Evolutionary conservation across 2,888 invertebrate species (phyloP).

Genomic region (Mimachlamys varia): DNA sequence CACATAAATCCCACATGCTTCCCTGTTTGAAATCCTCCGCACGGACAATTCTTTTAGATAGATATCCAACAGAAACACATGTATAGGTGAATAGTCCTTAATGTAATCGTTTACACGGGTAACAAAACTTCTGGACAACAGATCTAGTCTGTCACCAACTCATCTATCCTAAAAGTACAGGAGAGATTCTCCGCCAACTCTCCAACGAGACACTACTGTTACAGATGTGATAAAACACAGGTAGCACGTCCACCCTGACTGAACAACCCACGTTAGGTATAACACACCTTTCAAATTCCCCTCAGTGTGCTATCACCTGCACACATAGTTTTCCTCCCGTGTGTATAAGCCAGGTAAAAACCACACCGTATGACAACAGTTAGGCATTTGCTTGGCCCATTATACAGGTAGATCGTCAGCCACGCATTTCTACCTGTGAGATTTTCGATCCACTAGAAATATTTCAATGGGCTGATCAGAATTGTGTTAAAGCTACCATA

Average conservation of each 20-base stretch:
- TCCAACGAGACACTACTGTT: not conserved
- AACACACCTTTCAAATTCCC: conserved; percentile 28
- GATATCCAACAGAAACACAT: not conserved
- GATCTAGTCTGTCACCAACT: not conserved
- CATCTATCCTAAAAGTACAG: not conserved
- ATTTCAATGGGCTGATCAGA: not conserved
- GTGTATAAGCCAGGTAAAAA: not conserved
- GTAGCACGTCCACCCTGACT: not conserved
- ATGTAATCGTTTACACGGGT: not conserved
- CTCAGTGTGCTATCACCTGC: conserved; percentile 28
- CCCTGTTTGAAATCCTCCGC: not conserved
- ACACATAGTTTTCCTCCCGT: not conserved
- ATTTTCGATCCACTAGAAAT: conserved; percentile 28
- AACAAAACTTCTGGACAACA: not conserved
- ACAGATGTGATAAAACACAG: not conserved
- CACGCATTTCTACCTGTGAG: conserved; percentile 11
- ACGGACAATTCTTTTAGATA: not conserved
- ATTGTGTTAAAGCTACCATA: conserved; percentile 20
- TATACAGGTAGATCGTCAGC: conserved; percentile 9
- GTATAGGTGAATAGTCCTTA: not conserved
- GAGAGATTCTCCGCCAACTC: not conserved
- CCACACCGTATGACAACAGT: conserved; percentile 19
- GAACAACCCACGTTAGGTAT: not conserved
- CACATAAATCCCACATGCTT: not conserved
- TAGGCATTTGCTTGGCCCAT: conserved; percentile 15